Conservation (phyloP, 2,797 vertebrate species). For the Botia almorhae region DNA sequence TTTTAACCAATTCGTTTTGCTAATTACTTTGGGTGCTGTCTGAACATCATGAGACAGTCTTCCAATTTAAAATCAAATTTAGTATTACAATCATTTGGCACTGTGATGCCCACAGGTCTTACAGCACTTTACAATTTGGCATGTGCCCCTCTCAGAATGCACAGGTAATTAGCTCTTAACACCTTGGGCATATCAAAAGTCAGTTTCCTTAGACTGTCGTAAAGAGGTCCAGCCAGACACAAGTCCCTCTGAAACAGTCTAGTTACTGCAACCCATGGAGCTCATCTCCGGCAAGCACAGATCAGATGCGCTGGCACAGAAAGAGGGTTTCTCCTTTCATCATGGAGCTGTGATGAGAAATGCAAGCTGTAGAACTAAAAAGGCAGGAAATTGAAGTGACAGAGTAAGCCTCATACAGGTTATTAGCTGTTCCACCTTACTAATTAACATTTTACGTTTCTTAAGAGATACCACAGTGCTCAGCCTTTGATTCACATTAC, state of each 20-base stretch:
- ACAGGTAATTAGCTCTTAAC: slow-evolving; percentile 18
- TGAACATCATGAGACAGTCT: not conserved
- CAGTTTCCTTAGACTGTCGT: slow-evolving; percentile 21
- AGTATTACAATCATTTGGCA: slow-evolving; percentile 1
- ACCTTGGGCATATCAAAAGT: not conserved
- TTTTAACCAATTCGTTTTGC: not conserved
- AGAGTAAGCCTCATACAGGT: slow-evolving; percentile 7
- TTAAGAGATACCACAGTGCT: not conserved
- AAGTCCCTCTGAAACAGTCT: slow-evolving; percentile 8
- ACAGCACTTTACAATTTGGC: not conserved
- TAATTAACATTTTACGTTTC: slow-evolving; percentile 11
- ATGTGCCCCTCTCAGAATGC: not conserved
- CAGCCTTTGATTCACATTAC: not conserved
- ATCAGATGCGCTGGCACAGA: slow-evolving; percentile 24
- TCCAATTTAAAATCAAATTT: not conserved
- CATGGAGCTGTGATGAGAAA: not conserved
- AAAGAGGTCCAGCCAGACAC: slow-evolving; percentile 26
- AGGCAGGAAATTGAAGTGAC: slow-evolving; percentile 43
- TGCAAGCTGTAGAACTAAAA: slow-evolving; percentile 44
- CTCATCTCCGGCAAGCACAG: slow-evolving; percentile 13
- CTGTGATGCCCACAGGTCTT: not conserved
- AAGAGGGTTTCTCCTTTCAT: slow-evolving; percentile 37
- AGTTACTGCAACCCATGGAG: slow-evolving; percentile 10
- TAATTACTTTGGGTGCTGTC: not conserved
- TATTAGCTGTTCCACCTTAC: slow-evolving; percentile 29